Conservation (phyloP, 2,113 vertebrate genomes). For the Carassius auratus region DNA sequence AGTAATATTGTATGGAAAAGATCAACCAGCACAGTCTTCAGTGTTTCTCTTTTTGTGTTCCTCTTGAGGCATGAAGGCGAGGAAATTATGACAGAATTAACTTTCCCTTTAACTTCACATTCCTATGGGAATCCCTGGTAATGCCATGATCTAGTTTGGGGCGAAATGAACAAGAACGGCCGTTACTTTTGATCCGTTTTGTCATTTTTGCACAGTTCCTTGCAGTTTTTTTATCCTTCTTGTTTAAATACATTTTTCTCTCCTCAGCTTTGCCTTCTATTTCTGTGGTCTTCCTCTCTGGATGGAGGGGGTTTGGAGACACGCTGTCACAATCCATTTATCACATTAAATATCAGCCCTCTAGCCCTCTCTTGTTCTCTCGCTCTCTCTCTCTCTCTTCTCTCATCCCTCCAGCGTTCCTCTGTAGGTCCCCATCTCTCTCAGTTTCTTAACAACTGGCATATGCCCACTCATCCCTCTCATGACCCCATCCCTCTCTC, state of each 20-base stretch:
- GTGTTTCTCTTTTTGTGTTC: neutral
- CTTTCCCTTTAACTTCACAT: neutral
- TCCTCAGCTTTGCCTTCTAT: conserved; percentile 71
- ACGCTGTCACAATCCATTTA: conserved; percentile 81
- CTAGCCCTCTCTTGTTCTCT: conserved; percentile 63
- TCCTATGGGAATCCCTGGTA: neutral
- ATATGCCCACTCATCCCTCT: conserved; percentile 67
- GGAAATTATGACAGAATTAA: neutral
- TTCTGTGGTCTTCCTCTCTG: conserved; percentile 74
- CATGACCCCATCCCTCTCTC: conserved; percentile 30
- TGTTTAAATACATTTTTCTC: conserved; percentile 38
- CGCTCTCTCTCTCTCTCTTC: conserved; percentile 52
- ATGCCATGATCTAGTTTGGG: neutral
- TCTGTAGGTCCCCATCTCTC: conserved; percentile 69
- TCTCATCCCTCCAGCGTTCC: conserved; percentile 65
- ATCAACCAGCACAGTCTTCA: neutral
- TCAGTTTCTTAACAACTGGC: conserved; percentile 70
- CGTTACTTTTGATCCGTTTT: neutral
- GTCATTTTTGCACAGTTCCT: conserved; percentile 12
- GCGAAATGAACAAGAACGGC: conserved; percentile 23
- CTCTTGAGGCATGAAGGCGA: neutral
- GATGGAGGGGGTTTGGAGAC: conserved; percentile 75
- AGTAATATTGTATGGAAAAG: neutral
- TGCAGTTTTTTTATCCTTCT: conserved; percentile 28
- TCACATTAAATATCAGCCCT: conserved; percentile 83